These are phyloP conservation scores for Microcebus griseorufus DNA, from an alignment of 2,113 vertebrate species.

Conservation along the genomic window DNA sequence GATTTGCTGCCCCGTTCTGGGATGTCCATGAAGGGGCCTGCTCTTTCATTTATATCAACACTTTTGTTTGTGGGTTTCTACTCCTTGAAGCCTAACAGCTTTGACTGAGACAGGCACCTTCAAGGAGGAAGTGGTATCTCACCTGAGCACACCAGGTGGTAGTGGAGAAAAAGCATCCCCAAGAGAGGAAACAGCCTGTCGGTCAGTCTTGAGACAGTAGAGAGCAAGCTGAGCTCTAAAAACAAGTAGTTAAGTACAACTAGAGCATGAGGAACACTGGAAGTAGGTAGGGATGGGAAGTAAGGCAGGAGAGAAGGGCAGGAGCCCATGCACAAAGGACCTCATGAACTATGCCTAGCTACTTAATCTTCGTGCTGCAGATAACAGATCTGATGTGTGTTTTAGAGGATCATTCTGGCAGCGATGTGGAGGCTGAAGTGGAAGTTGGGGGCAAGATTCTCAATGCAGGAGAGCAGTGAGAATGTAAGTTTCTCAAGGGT, in stretches of 20 bases:
- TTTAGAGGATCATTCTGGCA: background rate
- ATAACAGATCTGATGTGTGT: background rate
- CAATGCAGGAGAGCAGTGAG: background rate
- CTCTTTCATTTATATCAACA: background rate
- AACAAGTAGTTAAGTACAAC: background rate
- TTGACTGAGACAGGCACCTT: background rate
- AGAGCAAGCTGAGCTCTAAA: background rate
- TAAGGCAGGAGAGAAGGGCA: background rate
- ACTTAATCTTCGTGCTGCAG: background rate
- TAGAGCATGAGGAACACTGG: background rate
- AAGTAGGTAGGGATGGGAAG: background rate
- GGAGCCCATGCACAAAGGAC: background rate
- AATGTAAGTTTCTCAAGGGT: background rate
- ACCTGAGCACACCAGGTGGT: background rate
- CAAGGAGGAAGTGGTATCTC: background rate
- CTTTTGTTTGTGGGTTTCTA: background rate
- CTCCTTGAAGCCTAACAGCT: background rate
- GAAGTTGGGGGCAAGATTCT: fast-evolving
- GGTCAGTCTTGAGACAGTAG: background rate
- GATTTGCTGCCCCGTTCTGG: background rate
- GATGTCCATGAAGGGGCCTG: background rate
- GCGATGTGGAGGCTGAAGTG: background rate
- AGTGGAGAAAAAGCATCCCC: too few species aligned
- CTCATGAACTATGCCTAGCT: background rate
- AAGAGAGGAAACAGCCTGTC: background rate